Conservation (phyloP, 1,140 invertebrate genomes). For the Chrysomallon squamiferum region DNA sequence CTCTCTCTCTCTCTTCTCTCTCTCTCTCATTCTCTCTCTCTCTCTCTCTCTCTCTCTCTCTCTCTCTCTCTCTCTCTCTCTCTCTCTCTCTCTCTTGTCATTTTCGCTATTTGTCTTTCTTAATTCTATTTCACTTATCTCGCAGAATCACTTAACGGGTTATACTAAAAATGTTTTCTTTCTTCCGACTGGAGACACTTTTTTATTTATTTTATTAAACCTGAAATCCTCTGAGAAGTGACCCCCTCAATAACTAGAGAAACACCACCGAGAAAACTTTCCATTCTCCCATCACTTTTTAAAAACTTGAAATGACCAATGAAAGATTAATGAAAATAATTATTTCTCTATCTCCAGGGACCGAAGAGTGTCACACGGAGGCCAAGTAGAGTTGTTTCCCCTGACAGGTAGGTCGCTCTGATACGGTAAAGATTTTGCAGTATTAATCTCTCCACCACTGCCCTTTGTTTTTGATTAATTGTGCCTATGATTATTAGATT, state of each 20-base stretch:
- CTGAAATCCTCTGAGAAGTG: not conserved
- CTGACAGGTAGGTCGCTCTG: constrained; percentile 1
- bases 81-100: not conserved
- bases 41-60: not conserved
- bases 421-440: constrained; percentile 3
- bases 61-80: not conserved
- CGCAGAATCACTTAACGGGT: too few relatives aligned
- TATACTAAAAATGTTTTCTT: too few relatives aligned
- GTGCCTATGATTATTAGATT: constrained; percentile 9
- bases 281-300: constrained; percentile 8
- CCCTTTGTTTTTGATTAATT: constrained; percentile 5
- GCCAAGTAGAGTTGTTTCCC: constrained; percentile 10
- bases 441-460: not conserved
- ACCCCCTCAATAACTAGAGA: too few relatives aligned
- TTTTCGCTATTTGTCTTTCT: not conserved
- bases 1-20: not conserved
- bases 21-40: not conserved
- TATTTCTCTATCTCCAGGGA: constrained; percentile 13
- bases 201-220: constrained; percentile 10
- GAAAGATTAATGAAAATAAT: constrained; percentile 30
- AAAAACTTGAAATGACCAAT: constrained; percentile 18
- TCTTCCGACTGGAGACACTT: not conserved
- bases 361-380: constrained; percentile 5
- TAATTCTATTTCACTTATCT: too few relatives aligned
- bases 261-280: constrained; percentile 1